Percentiles rank a stretch among this genome's conserved stretches.
These are phyloP conservation scores for Scopus umbretta DNA, from an alignment of 2,113 vertebrate species.

Conservation along the genomic window DNA sequence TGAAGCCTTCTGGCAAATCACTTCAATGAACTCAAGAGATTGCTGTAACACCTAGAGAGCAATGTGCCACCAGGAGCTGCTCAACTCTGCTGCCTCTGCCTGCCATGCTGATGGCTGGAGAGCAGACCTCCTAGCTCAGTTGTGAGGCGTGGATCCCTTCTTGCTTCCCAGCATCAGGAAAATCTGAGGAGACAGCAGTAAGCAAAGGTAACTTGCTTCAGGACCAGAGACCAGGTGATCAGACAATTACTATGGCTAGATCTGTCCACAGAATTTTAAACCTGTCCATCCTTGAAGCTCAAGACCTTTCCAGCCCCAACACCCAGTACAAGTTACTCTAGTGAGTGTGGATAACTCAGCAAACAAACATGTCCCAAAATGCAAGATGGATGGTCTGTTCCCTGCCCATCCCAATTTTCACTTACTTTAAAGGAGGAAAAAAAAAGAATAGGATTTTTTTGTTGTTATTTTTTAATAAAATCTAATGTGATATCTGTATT, in stretches of 20 bases:
- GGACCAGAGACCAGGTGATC: not conserved
- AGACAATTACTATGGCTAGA: not conserved
- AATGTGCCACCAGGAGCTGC: rapidly evolving
- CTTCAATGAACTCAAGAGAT: not conserved
- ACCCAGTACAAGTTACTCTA: not conserved
- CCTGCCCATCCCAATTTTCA: not conserved
- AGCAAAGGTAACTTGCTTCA: not conserved
- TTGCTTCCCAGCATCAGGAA: not conserved
- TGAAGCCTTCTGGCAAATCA: not conserved
- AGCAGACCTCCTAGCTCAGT: not conserved
- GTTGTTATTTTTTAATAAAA: not conserved
- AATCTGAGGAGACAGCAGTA: not conserved
- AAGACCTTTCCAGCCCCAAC: not conserved
- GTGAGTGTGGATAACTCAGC: not conserved
- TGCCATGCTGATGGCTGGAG: not conserved
- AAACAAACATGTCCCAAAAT: not conserved
- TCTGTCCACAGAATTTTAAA: not conserved
- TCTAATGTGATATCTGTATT: not conserved
- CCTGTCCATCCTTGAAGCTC: not conserved
- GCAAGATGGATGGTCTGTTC: not conserved
- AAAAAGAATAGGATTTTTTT: not conserved
- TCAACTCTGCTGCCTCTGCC: not conserved
- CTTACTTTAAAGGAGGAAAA: not conserved
- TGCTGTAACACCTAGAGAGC: not conserved
- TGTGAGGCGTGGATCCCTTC: not conserved